Conservation (phyloP, 2,113 vertebrate species). For the Lepus timidus region DNA sequence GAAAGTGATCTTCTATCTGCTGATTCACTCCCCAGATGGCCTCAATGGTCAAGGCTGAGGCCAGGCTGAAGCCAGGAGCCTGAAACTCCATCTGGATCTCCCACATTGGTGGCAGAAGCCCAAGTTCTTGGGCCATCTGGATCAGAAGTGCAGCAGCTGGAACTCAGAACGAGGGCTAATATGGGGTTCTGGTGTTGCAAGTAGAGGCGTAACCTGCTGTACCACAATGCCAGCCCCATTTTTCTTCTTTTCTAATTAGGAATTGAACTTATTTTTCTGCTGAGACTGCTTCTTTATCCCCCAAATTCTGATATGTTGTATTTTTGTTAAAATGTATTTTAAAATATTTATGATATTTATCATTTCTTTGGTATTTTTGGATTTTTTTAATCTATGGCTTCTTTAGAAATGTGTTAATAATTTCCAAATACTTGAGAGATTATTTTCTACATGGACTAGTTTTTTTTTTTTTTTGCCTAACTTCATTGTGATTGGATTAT, state of each 20-base stretch:
- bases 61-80: no score
- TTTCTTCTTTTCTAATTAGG: not conserved
- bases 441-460: not conserved
- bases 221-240: not conserved
- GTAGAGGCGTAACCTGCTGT: no score
- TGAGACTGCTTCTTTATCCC: not conserved
- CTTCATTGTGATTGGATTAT: not conserved
- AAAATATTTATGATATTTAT: not conserved
- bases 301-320: slow-evolving; percentile 11
- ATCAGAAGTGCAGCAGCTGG: no score
- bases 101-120: no score
- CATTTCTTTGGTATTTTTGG: not conserved
- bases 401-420: slow-evolving; percentile 18
- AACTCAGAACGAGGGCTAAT: no score
- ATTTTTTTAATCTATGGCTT: not conserved
- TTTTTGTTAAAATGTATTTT: slow-evolving; percentile 43
- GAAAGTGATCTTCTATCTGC: no score
- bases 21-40: no score
- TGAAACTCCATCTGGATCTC: no score
- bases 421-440: slow-evolving; percentile 23
- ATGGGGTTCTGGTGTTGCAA: no score
- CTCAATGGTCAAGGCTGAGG: no score
- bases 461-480: slow-evolving; percentile 42
- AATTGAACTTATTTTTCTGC: slow-evolving; percentile 27
- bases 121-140: no score